Evolutionary conservation across 2,888 invertebrate genomes (phyloP), one percentile per base, ranked within the genome.

Genomic region (Aethes cnicana): DNA sequence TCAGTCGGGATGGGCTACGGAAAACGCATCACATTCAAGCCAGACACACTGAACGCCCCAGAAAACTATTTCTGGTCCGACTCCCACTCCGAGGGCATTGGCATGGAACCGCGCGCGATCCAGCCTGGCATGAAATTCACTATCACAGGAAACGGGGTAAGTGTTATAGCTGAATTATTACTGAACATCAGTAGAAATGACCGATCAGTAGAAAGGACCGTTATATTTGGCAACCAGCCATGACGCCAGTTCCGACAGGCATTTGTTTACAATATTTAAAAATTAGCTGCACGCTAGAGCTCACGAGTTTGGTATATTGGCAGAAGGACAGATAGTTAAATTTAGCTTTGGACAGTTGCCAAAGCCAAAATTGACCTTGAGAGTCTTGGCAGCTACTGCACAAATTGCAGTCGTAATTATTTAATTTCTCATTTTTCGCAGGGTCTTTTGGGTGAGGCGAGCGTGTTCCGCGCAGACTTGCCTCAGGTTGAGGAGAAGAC

Each of bases 11-110:
- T 93, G 87, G 95, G 95, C 11, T 95, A 95, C 66, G 95, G 94
- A 18, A 95, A 95, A 71, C 90, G 95, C 39, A 86, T 95, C 53
- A 94, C 94, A 1, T 95, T 95, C 80, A 90, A 92, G 62, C 92
- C 94, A 0, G 92, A 93, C 58, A 90, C 91, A 2, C 76, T 91
- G 12, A 84, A 92, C 47, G 77, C 82, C 9, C 92, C 92, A 2
- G 90, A 93, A 59, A 94, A 94, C 76, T 94, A 92, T 73, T 93
- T 95, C 79, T 95, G 95, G 94, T 94, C 94, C 16, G 95, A 95
- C 77, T 94, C 93, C 28, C 92, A 93, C 62, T 92, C 94, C 3
- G 93, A 94, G 65, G 95, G 95, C 25, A 83, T 93, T 53, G 95
- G 94, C 41, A 86, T 94, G 70, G 93, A 94, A 72, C 89, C 93